Conservation (phyloP, 2,888 invertebrate genomes). For the Rotaria socialis region DNA sequence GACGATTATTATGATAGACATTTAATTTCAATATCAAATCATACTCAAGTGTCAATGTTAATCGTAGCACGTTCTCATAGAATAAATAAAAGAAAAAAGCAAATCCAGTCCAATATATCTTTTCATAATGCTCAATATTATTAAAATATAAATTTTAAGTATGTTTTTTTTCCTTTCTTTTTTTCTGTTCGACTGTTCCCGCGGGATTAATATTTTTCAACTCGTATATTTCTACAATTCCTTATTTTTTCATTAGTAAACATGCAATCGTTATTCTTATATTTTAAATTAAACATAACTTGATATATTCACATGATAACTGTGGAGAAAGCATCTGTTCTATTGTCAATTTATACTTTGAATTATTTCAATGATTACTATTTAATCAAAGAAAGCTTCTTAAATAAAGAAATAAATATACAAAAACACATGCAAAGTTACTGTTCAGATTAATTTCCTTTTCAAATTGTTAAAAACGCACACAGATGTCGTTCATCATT, state of each 20-base stretch:
- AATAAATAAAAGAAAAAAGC: neutral
- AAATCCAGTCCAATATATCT: too few relatives aligned
- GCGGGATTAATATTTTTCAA: neutral
- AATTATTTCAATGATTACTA: neutral
- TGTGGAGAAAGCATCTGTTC: too few relatives aligned
- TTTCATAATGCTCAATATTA: too few relatives aligned
- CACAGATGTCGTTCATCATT: neutral
- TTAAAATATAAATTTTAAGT: too few relatives aligned
- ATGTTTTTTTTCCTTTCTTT: neutral
- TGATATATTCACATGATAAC: too few relatives aligned
- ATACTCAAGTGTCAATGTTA: neutral
- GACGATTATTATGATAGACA: neutral
- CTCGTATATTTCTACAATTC: neutral
- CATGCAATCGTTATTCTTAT: neutral
- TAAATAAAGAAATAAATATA: neutral
- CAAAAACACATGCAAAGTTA: neutral
- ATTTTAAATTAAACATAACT: neutral
- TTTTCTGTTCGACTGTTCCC: neutral
- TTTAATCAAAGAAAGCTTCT: neutral
- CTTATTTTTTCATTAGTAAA: neutral
- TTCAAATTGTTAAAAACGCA: neutral
- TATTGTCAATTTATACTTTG: too few relatives aligned
- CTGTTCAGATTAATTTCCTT: neutral
- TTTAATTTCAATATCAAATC: neutral
- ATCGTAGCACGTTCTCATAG: neutral